phyloP scores from a whole-genome alignment of 2,888 invertebrate species.

The Caenorhabditis plicata region DNA sequence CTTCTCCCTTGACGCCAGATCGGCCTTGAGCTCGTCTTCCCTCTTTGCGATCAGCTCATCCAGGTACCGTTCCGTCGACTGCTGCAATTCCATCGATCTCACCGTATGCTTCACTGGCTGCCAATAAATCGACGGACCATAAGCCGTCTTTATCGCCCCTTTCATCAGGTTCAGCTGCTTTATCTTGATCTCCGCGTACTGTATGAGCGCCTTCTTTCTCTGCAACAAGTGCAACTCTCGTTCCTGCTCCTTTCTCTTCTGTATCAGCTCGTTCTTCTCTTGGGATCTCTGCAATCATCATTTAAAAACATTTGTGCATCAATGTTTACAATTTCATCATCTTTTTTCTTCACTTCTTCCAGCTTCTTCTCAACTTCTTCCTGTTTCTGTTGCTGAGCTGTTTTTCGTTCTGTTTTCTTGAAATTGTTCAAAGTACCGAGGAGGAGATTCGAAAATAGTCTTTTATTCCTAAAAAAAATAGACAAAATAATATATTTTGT shows the following conservation, averaged over 20 bases:
- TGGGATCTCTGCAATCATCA: constrained; percentile 69
- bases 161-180: constrained; percentile 75
- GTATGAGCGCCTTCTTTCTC: constrained; percentile 73
- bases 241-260: constrained; percentile 83
- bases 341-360: constrained; percentile 84
- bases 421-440: constrained; percentile 93
- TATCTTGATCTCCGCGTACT: constrained; percentile 78
- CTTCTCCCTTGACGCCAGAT: too few relatives aligned
- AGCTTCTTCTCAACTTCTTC: constrained; percentile 87
- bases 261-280: constrained; percentile 82
- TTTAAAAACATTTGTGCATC: not conserved
- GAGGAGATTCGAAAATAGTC: constrained; percentile 88
- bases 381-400: constrained; percentile 77
- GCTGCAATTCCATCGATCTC: constrained; percentile 74
- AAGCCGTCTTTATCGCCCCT: constrained; percentile 83
- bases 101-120: constrained; percentile 79
- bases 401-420: constrained; percentile 79
- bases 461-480: constrained; percentile 74
- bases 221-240: constrained; percentile 85
- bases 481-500: not conserved
- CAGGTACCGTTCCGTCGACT: constrained; percentile 71
- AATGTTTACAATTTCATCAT: constrained; percentile 77
- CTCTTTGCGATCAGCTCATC: constrained; percentile 47
- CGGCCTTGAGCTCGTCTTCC: constrained; percentile 24
- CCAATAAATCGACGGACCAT: constrained; percentile 85